Evolutionary conservation across 1,140 invertebrate species (phyloP).

Genomic region (Meloidogyne floridensis): DNA sequence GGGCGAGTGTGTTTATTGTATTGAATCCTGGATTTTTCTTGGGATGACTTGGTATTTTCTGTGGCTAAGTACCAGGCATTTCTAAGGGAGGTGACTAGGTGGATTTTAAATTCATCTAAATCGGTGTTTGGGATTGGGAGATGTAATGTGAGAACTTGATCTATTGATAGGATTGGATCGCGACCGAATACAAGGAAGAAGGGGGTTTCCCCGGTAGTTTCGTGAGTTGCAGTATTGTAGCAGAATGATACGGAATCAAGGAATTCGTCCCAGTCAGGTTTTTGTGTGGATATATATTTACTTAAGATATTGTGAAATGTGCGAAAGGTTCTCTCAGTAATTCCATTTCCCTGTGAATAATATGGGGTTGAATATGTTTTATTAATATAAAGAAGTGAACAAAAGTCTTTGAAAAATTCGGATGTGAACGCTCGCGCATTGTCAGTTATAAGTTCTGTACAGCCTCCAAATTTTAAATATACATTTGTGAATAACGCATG

Average conservation of each 20-base stretch:
- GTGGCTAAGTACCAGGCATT: slow-evolving; percentile 26
- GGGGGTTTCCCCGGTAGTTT: slow-evolving; percentile 21
- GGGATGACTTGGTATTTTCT: not conserved
- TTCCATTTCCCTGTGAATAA: slow-evolving; percentile 20
- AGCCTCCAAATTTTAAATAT: slow-evolving; percentile 13
- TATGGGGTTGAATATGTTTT: slow-evolving; percentile 10
- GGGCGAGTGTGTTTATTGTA: slow-evolving; percentile 10
- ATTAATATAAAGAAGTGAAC: not conserved
- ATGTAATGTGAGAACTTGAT: not conserved
- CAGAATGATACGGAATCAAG: slow-evolving; percentile 18
- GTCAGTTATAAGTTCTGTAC: not conserved
- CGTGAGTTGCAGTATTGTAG: slow-evolving; percentile 24
- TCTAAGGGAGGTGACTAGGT: slow-evolving; percentile 11
- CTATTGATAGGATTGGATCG: slow-evolving; percentile 22
- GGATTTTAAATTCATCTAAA: slow-evolving; percentile 23
- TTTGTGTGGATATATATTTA: slow-evolving; percentile 19
- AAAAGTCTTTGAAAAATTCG: slow-evolving; percentile 25
- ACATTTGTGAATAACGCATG: slow-evolving; percentile 25
- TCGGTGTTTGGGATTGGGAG: not conserved
- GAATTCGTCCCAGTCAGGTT: slow-evolving; percentile 20
- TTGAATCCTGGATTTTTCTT: slow-evolving; percentile 8
- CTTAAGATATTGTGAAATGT: slow-evolving; percentile 19
- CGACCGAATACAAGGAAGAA: slow-evolving; percentile 26
- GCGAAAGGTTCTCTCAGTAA: slow-evolving; percentile 18
- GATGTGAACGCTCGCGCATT: slow-evolving; percentile 28